Conservation (phyloP, 2,888 invertebrate species). For the Rhogogaster chlorosoma region DNA sequence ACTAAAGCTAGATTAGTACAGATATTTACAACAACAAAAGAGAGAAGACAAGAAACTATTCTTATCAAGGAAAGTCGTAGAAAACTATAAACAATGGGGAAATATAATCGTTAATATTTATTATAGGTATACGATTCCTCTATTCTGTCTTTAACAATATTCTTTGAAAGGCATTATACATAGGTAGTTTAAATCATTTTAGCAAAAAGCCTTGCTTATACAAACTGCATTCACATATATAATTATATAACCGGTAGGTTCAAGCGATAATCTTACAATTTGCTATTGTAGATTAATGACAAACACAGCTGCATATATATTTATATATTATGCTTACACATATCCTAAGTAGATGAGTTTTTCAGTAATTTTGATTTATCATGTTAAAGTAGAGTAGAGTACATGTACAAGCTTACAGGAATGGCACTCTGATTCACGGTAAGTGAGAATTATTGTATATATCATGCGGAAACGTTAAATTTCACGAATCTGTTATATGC, state of each 20-base stretch:
- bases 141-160: slow-evolving; percentile 37
- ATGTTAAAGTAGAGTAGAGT: slow-evolving; percentile 53
- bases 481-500: slow-evolving; percentile 1
- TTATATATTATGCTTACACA: background rate
- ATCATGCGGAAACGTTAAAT: slow-evolving; percentile 15
- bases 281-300: slow-evolving; percentile 34
- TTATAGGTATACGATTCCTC: slow-evolving; percentile 46
- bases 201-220: background rate
- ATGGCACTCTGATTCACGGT: slow-evolving; percentile 76
- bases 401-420: slow-evolving; percentile 56
- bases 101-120: slow-evolving; percentile 55
- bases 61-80: slow-evolving; percentile 50
- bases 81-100: slow-evolving; percentile 59
- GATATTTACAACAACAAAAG: slow-evolving; percentile 61
- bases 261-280: slow-evolving; percentile 14
- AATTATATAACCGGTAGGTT: slow-evolving; percentile 19
- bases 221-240: slow-evolving; percentile 32
- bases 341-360: slow-evolving; percentile 35
- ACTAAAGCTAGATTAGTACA: slow-evolving; percentile 60
- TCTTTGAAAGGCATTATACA: slow-evolving; percentile 41
- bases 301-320: background rate
- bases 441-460: slow-evolving; percentile 52
- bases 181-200: slow-evolving; percentile 17
- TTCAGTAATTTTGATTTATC: slow-evolving; percentile 62
- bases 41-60: slow-evolving; percentile 32